Evolutionary conservation across 1,140 invertebrate genomes (phyloP).

Genomic region (Laodelphax striatellus): DNA sequence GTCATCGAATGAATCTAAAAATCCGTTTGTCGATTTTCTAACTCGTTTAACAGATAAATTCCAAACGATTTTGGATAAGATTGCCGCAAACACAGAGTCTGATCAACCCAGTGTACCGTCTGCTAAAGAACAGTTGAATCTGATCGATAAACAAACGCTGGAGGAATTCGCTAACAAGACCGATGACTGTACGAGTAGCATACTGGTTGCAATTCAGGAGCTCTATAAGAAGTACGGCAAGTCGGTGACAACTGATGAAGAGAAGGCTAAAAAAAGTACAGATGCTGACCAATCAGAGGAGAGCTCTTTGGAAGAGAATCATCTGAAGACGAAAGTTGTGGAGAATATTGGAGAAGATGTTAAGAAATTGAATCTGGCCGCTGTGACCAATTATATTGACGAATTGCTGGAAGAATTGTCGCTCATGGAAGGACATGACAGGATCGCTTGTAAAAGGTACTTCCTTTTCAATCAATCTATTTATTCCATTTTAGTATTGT

Average conservation of each 20-base stretch:
- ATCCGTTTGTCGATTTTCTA: no score
- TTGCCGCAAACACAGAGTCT: no score
- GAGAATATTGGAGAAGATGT: conserved; percentile 45
- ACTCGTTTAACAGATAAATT: no score
- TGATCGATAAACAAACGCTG: no score
- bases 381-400: conserved; percentile 25
- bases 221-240: conserved; percentile 48
- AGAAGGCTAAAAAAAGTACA: conserved; percentile 18
- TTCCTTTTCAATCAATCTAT: background rate
- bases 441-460: background rate
- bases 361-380: conserved; percentile 37
- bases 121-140: no score
- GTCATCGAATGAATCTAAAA: no score
- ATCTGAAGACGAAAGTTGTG: conserved; percentile 47
- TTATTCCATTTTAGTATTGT: no score
- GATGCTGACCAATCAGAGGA: conserved; percentile 24
- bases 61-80: no score
- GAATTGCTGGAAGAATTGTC: no score
- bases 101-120: no score
- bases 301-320: conserved; percentile 33
- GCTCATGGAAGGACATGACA: background rate
- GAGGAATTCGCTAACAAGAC: no score
- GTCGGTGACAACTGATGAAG: no score
- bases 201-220: conserved; percentile 46
- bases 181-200: background rate